Base-by-base conservation (phyloP, 2,888 invertebrate genomes). In the Platynereis dumerilii region DNA sequence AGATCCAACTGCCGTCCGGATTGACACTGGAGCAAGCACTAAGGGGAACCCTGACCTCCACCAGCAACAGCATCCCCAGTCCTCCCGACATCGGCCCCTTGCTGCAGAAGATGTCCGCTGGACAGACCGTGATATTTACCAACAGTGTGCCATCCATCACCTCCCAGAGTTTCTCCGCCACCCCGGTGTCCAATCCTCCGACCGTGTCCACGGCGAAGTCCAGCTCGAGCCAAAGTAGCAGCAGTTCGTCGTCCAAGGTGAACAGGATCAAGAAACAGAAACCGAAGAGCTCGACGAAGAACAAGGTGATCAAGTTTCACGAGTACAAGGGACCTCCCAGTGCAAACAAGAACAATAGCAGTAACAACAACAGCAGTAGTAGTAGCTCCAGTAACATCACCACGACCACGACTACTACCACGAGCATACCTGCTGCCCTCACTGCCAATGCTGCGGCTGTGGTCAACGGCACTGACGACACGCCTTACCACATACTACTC, bases 251-350 rank as follows among this genome's bases (percentile, higher is more conserved):
- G 28, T 62, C 59, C 24, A 61, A 53, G 27, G 45, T 28, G 42
- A 60, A 48, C 12, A 72, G 79, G 63, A 77, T 74, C 78, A 94
- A 92, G 82, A 92, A 92, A 82, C 89, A 89, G 24, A 93, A 93
- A 82, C 90, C 90, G 48, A 93, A 93, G 84, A 75, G 89, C 89
- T 27, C 72, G 2, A 88, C 92, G 0, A 94, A 94, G 84, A 88
- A 92, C 24, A 89, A 92, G 75, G 92, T 92, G 63, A 96, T 97
- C 77, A 97, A 97, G 86, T 97, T 97, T 85, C 96, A 97, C 85
- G 97, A 97, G 85, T 94, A 94, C 84, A 94, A 94, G 72, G 83
- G 82, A 63, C 82, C 83, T 60, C 94, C 96, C 70, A 93, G 90
- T 85, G 92, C 94, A 22, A 92, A 92, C 75, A 93, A 92, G 80